Conservation (phyloP, 2,797 vertebrate species). For the Pipistrellus nathusii region DNA sequence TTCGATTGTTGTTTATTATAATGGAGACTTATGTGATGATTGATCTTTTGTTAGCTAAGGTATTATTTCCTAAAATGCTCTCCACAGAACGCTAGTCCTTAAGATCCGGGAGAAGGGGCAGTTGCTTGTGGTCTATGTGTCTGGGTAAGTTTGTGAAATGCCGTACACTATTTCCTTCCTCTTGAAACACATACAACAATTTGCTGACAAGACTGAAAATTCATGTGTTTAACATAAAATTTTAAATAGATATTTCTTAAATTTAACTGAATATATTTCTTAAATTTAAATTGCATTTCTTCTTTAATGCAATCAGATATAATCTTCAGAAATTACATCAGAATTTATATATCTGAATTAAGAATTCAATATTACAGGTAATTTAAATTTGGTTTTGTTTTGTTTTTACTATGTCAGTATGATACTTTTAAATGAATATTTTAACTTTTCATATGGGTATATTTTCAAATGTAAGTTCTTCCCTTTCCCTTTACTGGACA, state of each 20-base stretch:
- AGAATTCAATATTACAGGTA: constrained; percentile 29
- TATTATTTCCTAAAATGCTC: not conserved
- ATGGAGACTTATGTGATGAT: not conserved
- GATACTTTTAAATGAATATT: not conserved
- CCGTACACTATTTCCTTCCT: not conserved
- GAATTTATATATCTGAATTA: constrained; percentile 42
- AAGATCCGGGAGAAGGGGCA: not conserved
- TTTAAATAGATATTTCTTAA: constrained; percentile 9
- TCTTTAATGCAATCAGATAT: constrained; percentile 48
- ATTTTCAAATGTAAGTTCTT: constrained; percentile 8
- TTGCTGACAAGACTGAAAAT: not conserved
- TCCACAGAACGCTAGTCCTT: not conserved
- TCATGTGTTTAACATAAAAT: not conserved
- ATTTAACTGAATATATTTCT: not conserved
- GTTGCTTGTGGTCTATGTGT: not conserved
- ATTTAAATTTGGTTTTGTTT: constrained; percentile 6
- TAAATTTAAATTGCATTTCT: no score
- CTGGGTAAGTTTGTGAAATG: not conserved
- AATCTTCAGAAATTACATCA: constrained; percentile 32
- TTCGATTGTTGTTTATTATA: not conserved
- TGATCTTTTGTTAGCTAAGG: constrained; percentile 10
- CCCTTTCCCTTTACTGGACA: not conserved
- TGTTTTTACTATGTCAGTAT: not conserved
- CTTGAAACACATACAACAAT: not conserved
- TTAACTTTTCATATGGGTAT: not conserved